phyloP scores from a whole-genome alignment of 2,113 vertebrate species.

The Scolopax mira region DNA sequence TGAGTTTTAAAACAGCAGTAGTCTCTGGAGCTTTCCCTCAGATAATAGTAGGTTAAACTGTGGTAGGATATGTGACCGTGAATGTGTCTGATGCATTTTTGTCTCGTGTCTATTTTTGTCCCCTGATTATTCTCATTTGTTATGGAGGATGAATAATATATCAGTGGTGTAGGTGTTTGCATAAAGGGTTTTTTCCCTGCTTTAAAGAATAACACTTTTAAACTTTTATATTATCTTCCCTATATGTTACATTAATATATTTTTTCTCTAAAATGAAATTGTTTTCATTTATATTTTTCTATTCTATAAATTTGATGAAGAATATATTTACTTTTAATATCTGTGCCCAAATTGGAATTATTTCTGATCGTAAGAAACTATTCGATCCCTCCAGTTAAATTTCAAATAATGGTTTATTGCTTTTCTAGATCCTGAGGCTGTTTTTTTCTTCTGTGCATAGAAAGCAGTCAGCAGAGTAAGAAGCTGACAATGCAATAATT shows the following conservation, averaged over 20 bases:
- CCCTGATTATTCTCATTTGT: constrained; percentile 1
- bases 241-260: not conserved
- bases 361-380: not conserved
- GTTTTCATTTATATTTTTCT: not conserved
- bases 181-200: not conserved
- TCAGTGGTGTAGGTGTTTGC: not conserved
- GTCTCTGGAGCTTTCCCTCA: not conserved
- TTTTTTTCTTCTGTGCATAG: not conserved
- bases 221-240: not conserved
- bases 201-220: not conserved
- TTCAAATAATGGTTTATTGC: not conserved
- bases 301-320: not conserved
- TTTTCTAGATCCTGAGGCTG: not conserved
- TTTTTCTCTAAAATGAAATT: not conserved
- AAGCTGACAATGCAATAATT: not conserved
- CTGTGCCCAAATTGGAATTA: not conserved
- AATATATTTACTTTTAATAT: not conserved
- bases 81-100: not conserved
- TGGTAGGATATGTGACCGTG: not conserved
- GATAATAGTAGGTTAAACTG: not conserved
- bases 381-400: not conserved
- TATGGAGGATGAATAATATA: constrained; percentile 11
- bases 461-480: not conserved
- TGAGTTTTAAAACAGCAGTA: not conserved
- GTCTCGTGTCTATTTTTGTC: constrained; percentile 1